phyloP scores from a whole-genome alignment of 1,140 invertebrate genomes.

The Scylla paramamosain region DNA sequence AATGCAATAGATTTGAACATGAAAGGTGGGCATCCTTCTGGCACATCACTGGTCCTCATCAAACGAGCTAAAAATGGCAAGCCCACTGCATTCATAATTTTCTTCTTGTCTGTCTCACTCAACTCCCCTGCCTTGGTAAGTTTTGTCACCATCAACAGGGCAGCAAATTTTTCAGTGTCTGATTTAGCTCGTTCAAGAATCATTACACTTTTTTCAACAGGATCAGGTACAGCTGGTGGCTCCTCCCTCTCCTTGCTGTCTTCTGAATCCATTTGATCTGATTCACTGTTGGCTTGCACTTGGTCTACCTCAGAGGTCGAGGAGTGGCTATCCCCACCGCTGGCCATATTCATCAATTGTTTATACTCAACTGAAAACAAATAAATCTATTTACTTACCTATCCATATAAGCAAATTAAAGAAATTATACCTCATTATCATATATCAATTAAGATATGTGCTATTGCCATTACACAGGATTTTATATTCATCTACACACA shows the following conservation, averaged over 20 bases:
- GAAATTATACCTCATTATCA: too few relatives aligned
- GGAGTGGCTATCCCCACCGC: slow-evolving; percentile 48
- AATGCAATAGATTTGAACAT: slow-evolving; percentile 94
- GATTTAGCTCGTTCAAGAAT: slow-evolving; percentile 88
- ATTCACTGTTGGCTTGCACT: slow-evolving; percentile 51
- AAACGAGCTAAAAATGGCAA: slow-evolving; percentile 90
- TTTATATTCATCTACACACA: too few relatives aligned
- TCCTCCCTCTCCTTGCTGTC: slow-evolving; percentile 37
- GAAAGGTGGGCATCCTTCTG: slow-evolving; percentile 90
- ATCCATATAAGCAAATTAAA: neutral
- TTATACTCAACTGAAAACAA: slow-evolving; percentile 66
- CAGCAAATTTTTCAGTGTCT: slow-evolving; percentile 95
- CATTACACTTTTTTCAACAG: slow-evolving; percentile 89
- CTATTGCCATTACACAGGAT: neutral
- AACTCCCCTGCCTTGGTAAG: slow-evolving; percentile 87
- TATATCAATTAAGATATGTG: neutral
- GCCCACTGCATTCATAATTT: slow-evolving; percentile 93
- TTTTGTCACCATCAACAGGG: slow-evolving; percentile 93
- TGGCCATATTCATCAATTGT: slow-evolving; percentile 59
- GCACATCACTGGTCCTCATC: slow-evolving; percentile 87
- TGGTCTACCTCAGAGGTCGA: slow-evolving; percentile 51
- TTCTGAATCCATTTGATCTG: slow-evolving; percentile 68
- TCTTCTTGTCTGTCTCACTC: slow-evolving; percentile 85
- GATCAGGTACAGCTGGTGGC: neutral
- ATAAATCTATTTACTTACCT: neutral